These are phyloP conservation scores for Chelonoidis abingdonii DNA, from an alignment of 2,113 vertebrate species.

Conservation along the genomic window DNA sequence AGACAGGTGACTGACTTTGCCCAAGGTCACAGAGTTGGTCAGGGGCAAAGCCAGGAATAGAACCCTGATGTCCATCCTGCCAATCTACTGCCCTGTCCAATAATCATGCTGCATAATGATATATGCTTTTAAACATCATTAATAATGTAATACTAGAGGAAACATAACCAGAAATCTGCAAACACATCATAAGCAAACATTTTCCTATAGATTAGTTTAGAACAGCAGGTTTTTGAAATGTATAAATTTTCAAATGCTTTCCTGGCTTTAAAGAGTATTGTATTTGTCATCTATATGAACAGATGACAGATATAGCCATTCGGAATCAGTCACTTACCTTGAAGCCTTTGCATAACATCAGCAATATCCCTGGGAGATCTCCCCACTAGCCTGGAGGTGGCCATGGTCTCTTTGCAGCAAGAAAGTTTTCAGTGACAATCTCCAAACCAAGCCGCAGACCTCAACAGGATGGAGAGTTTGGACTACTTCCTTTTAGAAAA, in stretches of 20 bases:
- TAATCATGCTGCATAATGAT: accelerated
- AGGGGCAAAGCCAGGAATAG: neutral
- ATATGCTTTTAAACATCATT: neutral
- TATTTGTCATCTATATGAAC: neutral
- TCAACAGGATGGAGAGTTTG: neutral
- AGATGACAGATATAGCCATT: accelerated
- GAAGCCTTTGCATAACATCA: slow-evolving; percentile 95
- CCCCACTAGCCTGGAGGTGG: slow-evolving; percentile 81
- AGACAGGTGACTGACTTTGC: accelerated
- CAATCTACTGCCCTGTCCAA: neutral
- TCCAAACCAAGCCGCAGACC: slow-evolving; percentile 8
- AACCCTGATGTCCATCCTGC: neutral
- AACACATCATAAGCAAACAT: neutral
- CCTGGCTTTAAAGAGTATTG: neutral
- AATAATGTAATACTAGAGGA: neutral
- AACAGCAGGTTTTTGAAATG: neutral
- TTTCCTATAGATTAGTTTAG: neutral
- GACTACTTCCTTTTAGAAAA: slow-evolving; percentile 39
- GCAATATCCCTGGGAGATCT: slow-evolving; percentile 87
- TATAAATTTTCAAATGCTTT: neutral
- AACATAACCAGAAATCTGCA: neutral
- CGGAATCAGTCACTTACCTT: slow-evolving; percentile 82
- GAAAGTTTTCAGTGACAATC: slow-evolving; percentile 24
- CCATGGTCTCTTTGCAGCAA: slow-evolving; percentile 80
- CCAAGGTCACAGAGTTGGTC: neutral